phyloP scores from a whole-genome alignment of 1,140 invertebrate genomes.

The Drosophila tsacasi region DNA sequence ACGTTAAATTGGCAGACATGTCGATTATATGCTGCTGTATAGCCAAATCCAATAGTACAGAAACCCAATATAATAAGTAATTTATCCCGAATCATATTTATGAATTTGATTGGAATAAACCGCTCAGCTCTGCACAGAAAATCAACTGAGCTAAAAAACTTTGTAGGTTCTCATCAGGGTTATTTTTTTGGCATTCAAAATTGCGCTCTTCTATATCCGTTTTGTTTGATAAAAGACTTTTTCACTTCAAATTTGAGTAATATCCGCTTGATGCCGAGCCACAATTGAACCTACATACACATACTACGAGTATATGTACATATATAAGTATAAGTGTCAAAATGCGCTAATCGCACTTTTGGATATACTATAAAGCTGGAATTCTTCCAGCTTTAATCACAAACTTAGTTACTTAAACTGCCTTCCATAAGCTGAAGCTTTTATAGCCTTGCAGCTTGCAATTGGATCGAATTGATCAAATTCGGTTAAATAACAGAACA shows the following conservation, averaged over 20 bases:
- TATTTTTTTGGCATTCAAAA: neutral
- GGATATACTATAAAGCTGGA: too few relatives aligned
- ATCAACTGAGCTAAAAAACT: slow-evolving; percentile 6
- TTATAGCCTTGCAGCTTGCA: neutral
- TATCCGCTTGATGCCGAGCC: neutral
- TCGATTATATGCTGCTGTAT: neutral
- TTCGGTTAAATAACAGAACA: too few relatives aligned
- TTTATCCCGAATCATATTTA: neutral
- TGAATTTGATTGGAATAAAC: neutral
- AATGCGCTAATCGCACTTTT: neutral
- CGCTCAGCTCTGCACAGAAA: slow-evolving; percentile 5
- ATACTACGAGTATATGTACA: neutral
- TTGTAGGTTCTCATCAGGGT: neutral
- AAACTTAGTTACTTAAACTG: too few relatives aligned
- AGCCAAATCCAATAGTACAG: neutral
- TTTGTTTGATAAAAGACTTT: neutral
- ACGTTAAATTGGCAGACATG: neutral
- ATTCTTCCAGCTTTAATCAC: neutral
- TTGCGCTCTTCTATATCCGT: neutral
- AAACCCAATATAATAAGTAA: neutral
- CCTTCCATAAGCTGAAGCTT: too few relatives aligned
- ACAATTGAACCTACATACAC: neutral
- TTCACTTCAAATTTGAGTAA: neutral
- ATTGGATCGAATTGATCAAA: neutral
- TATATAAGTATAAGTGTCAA: neutral